Evolutionary conservation across 2,888 invertebrate species (phyloP), one percentile per base, ranked within the genome.

Genomic region (Frankliniella fusca): DNA sequence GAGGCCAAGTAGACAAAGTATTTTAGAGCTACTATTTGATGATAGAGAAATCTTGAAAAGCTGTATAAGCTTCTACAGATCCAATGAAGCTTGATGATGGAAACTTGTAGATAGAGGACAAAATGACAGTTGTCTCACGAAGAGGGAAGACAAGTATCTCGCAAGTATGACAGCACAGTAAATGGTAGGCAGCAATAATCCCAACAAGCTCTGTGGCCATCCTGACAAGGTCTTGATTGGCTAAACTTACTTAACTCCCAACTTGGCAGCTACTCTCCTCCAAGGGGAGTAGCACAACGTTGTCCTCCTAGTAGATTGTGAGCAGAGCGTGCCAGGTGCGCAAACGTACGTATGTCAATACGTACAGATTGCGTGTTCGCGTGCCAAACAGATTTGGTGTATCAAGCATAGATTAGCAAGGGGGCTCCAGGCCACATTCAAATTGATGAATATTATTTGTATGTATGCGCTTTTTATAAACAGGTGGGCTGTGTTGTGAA

Each of bases 201-300:
- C 28, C 50, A 81, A 80, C 27, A 23, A 76, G 70, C 70, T 76
- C 70, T 76, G 70, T 76, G 27, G 70, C 27, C 70, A 76, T 76
- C 70, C 23, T 82, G 65, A 28, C 80, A 82, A 83, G 20, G 79
- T 81, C 48, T 48, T 28, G 49, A 81, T 79, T 81, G 84, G 12
- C 86, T 86, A 86, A 89, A 95, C 96, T 95, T 95, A 96, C 95
- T 95, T 95, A 91, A 96, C 95, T 93, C 96, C 95, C 89, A 96
- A 94, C 90, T 95, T 96, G 90, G 94, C 95, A 89, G 96, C 96
- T 90, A 96, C 96, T 90, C 95, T 93, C 88, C 95, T 94, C 96
- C 96, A 96, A 91, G 95, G 96, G 89, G 94, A 94, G 92, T 94
- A 94, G 93, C 94, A 93, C 89, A 92, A 92, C 87, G 91, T 89